Base-by-base conservation (phyloP, 1,140 invertebrate species). In the Diploscapter pachys region DNA sequence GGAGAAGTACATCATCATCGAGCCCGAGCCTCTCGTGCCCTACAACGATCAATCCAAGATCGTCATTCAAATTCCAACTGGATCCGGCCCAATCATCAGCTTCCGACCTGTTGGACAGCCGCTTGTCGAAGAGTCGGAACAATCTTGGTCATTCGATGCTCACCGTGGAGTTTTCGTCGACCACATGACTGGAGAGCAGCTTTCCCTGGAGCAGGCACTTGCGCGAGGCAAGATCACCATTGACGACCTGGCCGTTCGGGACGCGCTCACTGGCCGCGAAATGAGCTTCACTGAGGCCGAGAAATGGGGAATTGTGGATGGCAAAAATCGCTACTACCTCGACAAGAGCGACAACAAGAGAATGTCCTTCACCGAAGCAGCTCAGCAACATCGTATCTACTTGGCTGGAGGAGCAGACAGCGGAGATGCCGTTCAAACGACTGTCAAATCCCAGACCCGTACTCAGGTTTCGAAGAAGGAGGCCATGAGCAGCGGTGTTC, bases 141-240 rank as follows among this genome's bases (percentile, higher is more conserved):
- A 81, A 65, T 65, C 80, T 0, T 85, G 83, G 83, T 62, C 79
- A 6, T 85, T 85, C 76, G 83, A 85, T 68, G 70, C 80, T 8
- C 62, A 65, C 4, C 71, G 68, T 61, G 83, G 83, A 63, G n/a
- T 79, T n/a, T 70, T 85, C 2, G 73, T 82, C 3, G 82, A 84
- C 66, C 56, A 70, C 52, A 5, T 68, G 78, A 91, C 90, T 62
- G 93, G 92, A 4, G 89, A 91, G 72, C 88, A 90, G 76, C 87
- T 93, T 11, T 90, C 91, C 2, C 80, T 95, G 2, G 89, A 89
- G 66, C 87, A 92, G 85, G 92, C 91, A 48, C 89, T 93, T 13
- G 86, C 90, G 8, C 79, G 80, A 53, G 82, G 83, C n/a, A 71
- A 80, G 8, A 56, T 85, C 4, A 31, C 81, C 4, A 59, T 75